Conservation (phyloP, 92 coral and sea anemone species). For the Actinernus sp. region DNA sequence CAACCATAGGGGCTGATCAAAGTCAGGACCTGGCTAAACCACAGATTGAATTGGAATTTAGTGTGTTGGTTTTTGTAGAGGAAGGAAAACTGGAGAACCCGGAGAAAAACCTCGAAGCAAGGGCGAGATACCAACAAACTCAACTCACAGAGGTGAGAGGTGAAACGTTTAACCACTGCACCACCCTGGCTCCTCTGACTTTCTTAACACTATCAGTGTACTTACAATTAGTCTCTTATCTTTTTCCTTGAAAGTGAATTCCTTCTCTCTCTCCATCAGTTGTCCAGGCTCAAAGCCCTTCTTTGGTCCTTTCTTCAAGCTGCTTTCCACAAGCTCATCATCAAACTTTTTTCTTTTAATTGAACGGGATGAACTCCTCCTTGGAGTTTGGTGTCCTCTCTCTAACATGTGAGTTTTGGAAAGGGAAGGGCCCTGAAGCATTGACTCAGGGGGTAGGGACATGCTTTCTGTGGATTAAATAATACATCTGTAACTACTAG, state of each 20-base stretch:
- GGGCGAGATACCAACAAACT: too few relatives aligned
- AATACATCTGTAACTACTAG: too few relatives aligned
- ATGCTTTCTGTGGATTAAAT: too few relatives aligned
- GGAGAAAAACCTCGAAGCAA: too few relatives aligned
- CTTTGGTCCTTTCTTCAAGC: slow-evolving; percentile 87
- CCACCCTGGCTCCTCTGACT: too few relatives aligned
- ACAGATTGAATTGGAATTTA: too few relatives aligned
- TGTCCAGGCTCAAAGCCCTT: slow-evolving; percentile 65
- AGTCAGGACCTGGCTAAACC: too few relatives aligned
- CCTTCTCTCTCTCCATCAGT: slow-evolving; percentile 40
- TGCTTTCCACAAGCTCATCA: slow-evolving; percentile 99
- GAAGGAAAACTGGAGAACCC: too few relatives aligned
- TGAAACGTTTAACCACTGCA: too few relatives aligned
- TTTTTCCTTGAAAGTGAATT: slow-evolving; percentile 40
- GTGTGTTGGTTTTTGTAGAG: too few relatives aligned
- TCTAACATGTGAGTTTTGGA: slow-evolving; percentile 13
- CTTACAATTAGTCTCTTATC: slow-evolving; percentile 63
- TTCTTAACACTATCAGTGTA: neutral
- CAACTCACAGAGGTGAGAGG: too few relatives aligned
- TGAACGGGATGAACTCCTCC: slow-evolving; percentile 98
- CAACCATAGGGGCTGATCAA: too few relatives aligned
- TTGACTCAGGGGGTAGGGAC: slow-evolving; percentile 26
- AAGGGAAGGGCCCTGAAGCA: slow-evolving; percentile 11
- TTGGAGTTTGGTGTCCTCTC: slow-evolving; percentile 75
- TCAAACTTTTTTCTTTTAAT: slow-evolving; percentile 98